phyloP scores from a whole-genome alignment of 2,113 vertebrate species.

The Cacatua alba region DNA sequence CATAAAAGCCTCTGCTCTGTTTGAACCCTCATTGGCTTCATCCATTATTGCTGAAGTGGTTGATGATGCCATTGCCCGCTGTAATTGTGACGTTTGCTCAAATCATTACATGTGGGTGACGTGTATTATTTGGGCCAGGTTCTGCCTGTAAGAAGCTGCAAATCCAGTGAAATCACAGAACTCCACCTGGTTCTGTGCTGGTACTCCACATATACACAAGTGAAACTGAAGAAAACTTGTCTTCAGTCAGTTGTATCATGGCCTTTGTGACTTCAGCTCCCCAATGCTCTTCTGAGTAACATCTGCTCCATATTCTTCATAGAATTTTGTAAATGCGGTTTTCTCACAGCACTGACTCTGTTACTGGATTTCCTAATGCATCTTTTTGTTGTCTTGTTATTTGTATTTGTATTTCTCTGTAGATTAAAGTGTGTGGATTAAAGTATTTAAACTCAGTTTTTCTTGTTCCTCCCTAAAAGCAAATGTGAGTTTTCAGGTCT shows the following conservation, averaged over 20 bases:
- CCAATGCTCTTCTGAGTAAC: background rate
- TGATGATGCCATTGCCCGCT: background rate
- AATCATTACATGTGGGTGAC: accelerated
- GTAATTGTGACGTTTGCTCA: background rate
- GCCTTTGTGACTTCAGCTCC: background rate
- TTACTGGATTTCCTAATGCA: background rate
- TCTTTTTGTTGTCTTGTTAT: slow-evolving; percentile 7
- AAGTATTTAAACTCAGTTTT: slow-evolving; percentile 23
- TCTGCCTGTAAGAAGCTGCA: background rate
- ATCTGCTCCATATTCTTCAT: background rate
- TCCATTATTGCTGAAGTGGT: background rate
- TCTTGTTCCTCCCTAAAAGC: background rate
- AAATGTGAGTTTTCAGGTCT: background rate
- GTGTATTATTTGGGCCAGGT: background rate
- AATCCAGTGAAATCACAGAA: background rate
- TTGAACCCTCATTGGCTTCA: background rate
- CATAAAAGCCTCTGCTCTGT: background rate
- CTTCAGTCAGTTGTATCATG: background rate
- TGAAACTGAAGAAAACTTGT: background rate
- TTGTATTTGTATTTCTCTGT: slow-evolving; percentile 32
- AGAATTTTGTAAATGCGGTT: background rate
- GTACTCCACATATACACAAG: too few relatives aligned
- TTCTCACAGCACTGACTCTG: background rate
- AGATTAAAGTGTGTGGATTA: slow-evolving; percentile 35
- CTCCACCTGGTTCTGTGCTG: background rate